Base-by-base conservation (phyloP, 2,888 invertebrate genomes). In the Gryllus longicercus region DNA sequence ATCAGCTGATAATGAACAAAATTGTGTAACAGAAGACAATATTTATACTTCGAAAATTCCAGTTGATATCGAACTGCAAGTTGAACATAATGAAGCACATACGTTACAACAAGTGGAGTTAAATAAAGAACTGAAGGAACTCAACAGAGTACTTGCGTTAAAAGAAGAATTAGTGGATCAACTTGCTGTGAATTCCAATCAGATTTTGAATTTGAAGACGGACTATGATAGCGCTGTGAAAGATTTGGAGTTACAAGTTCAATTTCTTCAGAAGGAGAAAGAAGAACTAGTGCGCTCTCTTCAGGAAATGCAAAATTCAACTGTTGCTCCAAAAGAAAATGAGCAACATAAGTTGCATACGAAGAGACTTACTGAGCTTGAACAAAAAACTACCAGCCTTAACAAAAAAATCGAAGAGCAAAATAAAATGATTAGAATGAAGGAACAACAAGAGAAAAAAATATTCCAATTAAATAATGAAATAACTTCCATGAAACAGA, bases 371-470 rank as follows among this genome's bases (percentile, higher is more conserved):
- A 92, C 94, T 81, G 91, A 92, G 49, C 86, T 97, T 0, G 97
- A 97, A 85, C 88, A 90, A 0, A 93, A 95, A 86, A 93, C 96
- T 78, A 83, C 89, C 0, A 92, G 93, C 2, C 87, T 96, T 83
- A 92, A 91, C 84, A 93, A 92, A 84, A 95, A 94, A 85, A 91
- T 93, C 84, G 86, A 89, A 8, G 93, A 94, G 83, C 94, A 94
- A 85, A 87, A 88, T 8, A 88, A 88, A 83, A 84, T 92, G 11
- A 88, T 92, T 50, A 95, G 94, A 86, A 90, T 92, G 84, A 96
- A 95, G 84, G 95, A 96, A 84, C 94, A 93, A 86, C 93, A 94
- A 63, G 94, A 95, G 82, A 89, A 90, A 16, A 94, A 95, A 87
- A 94, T 96, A 1, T 91, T 90, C 50, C 90, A 91, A 76, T 89